Base-by-base conservation (phyloP, 2,888 invertebrate genomes). In the Clepsis dumicolana region DNA sequence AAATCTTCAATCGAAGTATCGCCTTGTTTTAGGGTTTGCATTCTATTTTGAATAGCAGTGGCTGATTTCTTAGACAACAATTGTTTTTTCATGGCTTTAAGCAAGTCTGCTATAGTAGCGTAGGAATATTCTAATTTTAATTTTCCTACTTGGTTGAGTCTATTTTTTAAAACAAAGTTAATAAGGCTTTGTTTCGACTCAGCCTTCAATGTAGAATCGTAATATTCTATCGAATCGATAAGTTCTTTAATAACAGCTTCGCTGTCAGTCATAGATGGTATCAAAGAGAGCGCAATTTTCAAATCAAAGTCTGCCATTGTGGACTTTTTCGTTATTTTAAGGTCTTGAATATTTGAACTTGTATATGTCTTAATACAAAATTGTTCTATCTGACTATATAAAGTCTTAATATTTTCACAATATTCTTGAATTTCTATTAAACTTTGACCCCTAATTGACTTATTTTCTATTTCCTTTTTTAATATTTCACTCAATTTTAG, bases 241-340 rank as follows among this genome's bases (percentile, higher is more conserved):
- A 48, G 27, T 29, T 60, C 41, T 29, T 29, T 60, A 2, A 60
- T 60, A n/a, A 27, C 60, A 16, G 16, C 60, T 27, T 44, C 16
- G 27, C 48, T 38, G 7, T 48, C 44, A n/a, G 57, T 57, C 57
- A 57, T 57, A 8, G 57, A 41, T n/a, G n/a, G n/a, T n/a, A n/a
- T n/a, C n/a, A n/a, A n/a, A n/a, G n/a, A n/a, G n/a, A n/a, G n/a
- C n/a, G 60, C 60, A 3, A 27, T 60, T 60, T 60, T 60, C 10
- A 60, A 44, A 16, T 60, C 25, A 27, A 60, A 60, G 12, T 60
- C 60, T 18, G 27, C 57, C 57, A 48, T 60, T 60, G n/a, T 18
- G 60, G 27, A 18, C 0, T 38, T 27, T 29, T 27, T 27, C 10
- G 4, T 27, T 1, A 10, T 16, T 16, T 12, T 12, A 8, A 8